Percentiles rank a stretch among this genome's conserved stretches.
Conservation (phyloP, 2,113 vertebrate genomes). For the Onychorhynchus coronatus region DNA sequence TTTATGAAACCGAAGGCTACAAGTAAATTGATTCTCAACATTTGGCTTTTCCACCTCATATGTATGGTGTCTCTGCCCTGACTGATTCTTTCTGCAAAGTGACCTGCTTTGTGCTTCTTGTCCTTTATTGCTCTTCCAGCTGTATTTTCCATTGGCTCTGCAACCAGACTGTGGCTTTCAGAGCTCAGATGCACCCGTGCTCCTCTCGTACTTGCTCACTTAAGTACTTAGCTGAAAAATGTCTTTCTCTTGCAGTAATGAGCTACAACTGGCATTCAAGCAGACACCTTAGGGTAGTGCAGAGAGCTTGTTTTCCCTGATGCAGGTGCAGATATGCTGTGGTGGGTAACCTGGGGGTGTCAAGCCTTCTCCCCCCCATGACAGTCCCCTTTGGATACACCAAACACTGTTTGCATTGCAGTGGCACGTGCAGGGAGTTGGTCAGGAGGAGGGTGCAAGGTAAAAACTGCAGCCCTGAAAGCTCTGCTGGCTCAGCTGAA, state of each 20-base stretch:
- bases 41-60: neutral
- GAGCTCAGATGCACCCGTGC: neutral
- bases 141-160: neutral
- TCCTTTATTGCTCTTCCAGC: neutral
- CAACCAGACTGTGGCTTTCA: neutral
- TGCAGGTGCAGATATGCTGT: neutral
- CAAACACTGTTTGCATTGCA: neutral
- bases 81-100: neutral
- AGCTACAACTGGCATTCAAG: neutral
- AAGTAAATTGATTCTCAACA: neutral
- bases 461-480: neutral
- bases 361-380: neutral
- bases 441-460: neutral
- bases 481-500: neutral
- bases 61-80: neutral
- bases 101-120: neutral
- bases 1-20: neutral
- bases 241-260: neutral
- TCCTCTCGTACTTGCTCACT: neutral
- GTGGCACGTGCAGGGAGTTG: neutral
- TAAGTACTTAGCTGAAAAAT: neutral
- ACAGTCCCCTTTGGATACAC: neutral
- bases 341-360: neutral
- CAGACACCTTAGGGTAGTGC: neutral
- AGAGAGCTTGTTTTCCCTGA: neutral